Evolutionary conservation across 2,888 invertebrate genomes (phyloP).

Genomic region (Mechanitis mazaeus): DNA sequence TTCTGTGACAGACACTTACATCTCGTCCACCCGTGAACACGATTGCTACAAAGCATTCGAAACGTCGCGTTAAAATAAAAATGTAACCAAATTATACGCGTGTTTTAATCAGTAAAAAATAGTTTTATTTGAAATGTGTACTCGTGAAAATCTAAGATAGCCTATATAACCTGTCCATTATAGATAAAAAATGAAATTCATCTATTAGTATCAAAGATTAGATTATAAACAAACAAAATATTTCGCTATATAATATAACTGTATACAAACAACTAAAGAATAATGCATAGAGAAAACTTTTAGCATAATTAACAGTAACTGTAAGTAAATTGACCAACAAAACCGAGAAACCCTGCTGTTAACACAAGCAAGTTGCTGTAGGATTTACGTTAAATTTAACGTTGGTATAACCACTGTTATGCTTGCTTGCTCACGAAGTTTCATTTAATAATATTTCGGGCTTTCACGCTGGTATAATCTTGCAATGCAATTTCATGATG

Average conservation of each 20-base stretch:
- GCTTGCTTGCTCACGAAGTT: constrained; percentile 3
- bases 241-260: not conserved
- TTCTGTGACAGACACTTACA: too few species aligned
- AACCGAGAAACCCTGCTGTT: constrained; percentile 3
- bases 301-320: constrained; percentile 1
- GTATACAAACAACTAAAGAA: not conserved
- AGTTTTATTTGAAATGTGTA: too few species aligned
- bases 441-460: constrained; percentile 1
- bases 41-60: too few species aligned
- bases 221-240: too few species aligned
- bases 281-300: not conserved
- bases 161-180: too few species aligned
- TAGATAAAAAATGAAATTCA: too few species aligned
- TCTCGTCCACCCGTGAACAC: too few species aligned
- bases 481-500: constrained; percentile 1
- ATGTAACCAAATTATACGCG: too few species aligned
- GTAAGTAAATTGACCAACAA: constrained; percentile 8
- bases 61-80: too few species aligned
- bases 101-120: too few species aligned
- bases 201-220: too few species aligned
- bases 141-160: too few species aligned
- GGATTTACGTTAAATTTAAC: constrained; percentile 9
- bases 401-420: constrained; percentile 7
- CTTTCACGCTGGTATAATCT: not conserved
- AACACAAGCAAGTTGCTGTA: constrained; percentile 13